Percentiles rank a stretch among this genome's conserved stretches.
Evolutionary conservation across 2,113 vertebrate genomes (phyloP).

Genomic region (Phaethon lepturus): DNA sequence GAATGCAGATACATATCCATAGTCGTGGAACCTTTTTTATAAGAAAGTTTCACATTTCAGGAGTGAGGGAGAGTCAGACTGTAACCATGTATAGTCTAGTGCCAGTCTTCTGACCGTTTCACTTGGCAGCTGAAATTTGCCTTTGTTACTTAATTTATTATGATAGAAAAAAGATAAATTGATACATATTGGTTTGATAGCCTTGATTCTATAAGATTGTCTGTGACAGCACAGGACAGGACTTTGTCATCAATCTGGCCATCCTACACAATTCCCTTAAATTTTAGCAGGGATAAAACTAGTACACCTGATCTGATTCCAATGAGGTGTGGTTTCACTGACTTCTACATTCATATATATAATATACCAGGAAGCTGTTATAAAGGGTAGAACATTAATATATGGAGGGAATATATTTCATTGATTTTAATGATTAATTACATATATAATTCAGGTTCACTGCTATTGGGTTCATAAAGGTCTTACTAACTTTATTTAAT

Average conservation of each 20-base stretch:
- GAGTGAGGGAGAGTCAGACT: not conserved
- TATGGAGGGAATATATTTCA: not conserved
- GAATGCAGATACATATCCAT: slow-evolving; percentile 31
- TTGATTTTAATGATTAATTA: not conserved
- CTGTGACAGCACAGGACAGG: not conserved
- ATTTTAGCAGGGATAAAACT: not conserved
- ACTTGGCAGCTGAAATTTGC: not conserved
- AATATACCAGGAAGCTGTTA: not conserved
- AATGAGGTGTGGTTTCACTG: not conserved
- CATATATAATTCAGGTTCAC: not conserved
- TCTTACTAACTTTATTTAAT: not conserved
- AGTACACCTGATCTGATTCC: not conserved
- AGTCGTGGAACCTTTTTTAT: not conserved
- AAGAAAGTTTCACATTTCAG: slow-evolving; percentile 17
- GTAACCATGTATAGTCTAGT: not conserved
- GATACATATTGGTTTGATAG: not conserved
- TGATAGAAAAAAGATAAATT: not conserved
- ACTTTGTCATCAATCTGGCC: not conserved
- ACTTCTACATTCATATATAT: not conserved
- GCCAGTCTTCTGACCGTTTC: not conserved
- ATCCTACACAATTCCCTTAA: not conserved
- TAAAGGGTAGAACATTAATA: not conserved
- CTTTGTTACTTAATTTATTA: not conserved
- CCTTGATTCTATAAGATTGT: not conserved
- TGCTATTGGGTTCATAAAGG: not conserved